A percentile compares a stretch with the other conserved stretches of the same genome.
phyloP scores from a whole-genome alignment of 2,888 invertebrate genomes.

The Amiota mariae region DNA sequence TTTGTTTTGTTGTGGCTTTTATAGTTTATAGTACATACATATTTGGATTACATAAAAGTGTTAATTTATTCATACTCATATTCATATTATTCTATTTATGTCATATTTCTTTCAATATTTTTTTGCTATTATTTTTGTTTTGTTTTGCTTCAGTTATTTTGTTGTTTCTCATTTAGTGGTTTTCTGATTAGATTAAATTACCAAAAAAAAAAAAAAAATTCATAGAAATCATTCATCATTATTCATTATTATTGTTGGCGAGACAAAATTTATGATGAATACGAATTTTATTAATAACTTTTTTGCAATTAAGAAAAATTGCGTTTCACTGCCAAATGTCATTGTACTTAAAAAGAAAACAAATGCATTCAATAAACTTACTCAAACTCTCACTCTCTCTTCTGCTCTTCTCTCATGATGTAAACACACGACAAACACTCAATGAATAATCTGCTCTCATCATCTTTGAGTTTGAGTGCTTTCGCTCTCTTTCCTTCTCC shows the following conservation, averaged over 20 bases:
- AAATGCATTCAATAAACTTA: neutral
- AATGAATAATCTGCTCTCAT: no score
- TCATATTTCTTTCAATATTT: slow-evolving; percentile 7
- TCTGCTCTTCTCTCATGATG: neutral
- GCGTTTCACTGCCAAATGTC: slow-evolving; percentile 5
- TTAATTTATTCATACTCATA: slow-evolving; percentile 14
- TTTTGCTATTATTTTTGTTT: neutral
- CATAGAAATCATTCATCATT: neutral
- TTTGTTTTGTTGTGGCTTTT: slow-evolving; percentile 4
- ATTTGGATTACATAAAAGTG: slow-evolving; percentile 19
- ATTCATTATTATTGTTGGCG: no score
- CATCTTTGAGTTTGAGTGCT: no score
- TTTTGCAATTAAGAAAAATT: neutral
- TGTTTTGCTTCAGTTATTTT: slow-evolving; percentile 4
- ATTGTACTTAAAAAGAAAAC: slow-evolving; percentile 1
- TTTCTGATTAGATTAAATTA: slow-evolving; percentile 19
- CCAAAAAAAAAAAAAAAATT: no score
- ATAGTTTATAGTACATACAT: no score
- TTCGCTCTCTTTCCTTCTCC: no score
- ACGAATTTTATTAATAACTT: no score
- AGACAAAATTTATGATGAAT: no score
- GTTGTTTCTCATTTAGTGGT: neutral
- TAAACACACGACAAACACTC: no score
- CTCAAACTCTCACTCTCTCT: neutral
- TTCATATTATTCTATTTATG: neutral